phyloP scores from a whole-genome alignment of 1,140 invertebrate species.

The Sarcophaga bullata region DNA sequence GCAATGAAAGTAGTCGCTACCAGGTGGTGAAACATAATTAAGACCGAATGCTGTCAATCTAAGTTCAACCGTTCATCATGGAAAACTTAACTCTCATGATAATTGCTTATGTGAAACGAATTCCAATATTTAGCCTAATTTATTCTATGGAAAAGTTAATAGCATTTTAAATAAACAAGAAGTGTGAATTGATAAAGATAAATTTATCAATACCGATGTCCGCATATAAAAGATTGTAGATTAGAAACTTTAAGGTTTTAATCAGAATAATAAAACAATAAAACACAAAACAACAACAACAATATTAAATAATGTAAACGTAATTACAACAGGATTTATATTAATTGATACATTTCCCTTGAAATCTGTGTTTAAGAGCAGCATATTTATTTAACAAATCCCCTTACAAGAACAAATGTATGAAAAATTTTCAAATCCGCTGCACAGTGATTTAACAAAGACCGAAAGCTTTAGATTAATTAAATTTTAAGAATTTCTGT shows the following conservation, averaged over 20 bases:
- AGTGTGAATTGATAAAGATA: slow-evolving; percentile 16
- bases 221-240: not conserved
- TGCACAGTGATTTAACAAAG: slow-evolving; percentile 53
- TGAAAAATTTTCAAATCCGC: slow-evolving; percentile 58
- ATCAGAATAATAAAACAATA: not conserved
- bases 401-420: slow-evolving; percentile 48
- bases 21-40: slow-evolving; percentile 66
- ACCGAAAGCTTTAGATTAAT: not conserved
- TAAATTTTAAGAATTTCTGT: slow-evolving; percentile 25
- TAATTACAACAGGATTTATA: not conserved
- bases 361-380: not conserved
- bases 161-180: slow-evolving; percentile 14
- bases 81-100: slow-evolving; percentile 44
- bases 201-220: not conserved
- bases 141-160: slow-evolving; percentile 47
- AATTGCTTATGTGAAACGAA: slow-evolving; percentile 45
- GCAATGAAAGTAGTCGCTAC: slow-evolving; percentile 67
- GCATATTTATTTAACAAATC: not conserved
- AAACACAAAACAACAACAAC: not conserved
- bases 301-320: slow-evolving; percentile 10
- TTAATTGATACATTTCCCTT: not conserved
- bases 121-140: slow-evolving; percentile 48
- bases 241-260: not conserved
- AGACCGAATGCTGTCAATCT: slow-evolving; percentile 55
- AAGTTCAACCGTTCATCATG: slow-evolving; percentile 42